Evolutionary conservation across 2,113 vertebrate species (phyloP), one percentile per base, ranked within the genome.

Genomic region (Chrysemys picta): DNA sequence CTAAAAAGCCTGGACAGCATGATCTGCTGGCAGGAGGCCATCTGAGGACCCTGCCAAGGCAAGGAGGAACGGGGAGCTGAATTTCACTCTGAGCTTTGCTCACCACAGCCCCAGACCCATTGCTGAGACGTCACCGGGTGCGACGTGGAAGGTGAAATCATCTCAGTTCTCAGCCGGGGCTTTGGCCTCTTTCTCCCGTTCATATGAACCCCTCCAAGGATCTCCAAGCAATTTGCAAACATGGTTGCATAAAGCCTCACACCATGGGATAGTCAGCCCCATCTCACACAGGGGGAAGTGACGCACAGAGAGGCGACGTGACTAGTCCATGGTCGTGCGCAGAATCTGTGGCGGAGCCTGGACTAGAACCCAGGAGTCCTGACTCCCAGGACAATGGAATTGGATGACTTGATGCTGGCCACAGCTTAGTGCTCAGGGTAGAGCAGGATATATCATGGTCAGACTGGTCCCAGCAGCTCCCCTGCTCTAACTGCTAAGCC

Each of bases 401-500:
- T 17, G 17, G 31, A 62, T 35, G 29, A 31, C 59, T 35, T 62
- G 59, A 62, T 62, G 29, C 59, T 62, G 6, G 59, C 29, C 13
- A 62, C 13, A 7, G 31, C 29, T 6, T 62, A 62, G 59, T 31
- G 59, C 59, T 62, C 29, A 62, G 59, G 29, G 29, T 16, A 5
- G 87, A 25, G 50, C 0, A 0, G n/a, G 22, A 49, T 0, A 0
- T 22, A 31, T 90, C 83, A 4, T 0, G 1, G 35, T 57, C 82
- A 76, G 62, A 0, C 59, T 56, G 54, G 9, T 56, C 54, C 54
- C 54, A 10, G 54, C 6, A 25, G 54, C 24, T 56, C 54, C 54
- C 54, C 54, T 62, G 29, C 11, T 35, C 29, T 35, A 8, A 62
- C 59, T 62, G 59, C 59, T 62, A 31, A 29, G 59, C 13, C 59